A percentile compares a stretch with the other conserved stretches of the same genome.
Conservation (phyloP, 2,113 vertebrate species). For the Eupsittula cactorum region DNA sequence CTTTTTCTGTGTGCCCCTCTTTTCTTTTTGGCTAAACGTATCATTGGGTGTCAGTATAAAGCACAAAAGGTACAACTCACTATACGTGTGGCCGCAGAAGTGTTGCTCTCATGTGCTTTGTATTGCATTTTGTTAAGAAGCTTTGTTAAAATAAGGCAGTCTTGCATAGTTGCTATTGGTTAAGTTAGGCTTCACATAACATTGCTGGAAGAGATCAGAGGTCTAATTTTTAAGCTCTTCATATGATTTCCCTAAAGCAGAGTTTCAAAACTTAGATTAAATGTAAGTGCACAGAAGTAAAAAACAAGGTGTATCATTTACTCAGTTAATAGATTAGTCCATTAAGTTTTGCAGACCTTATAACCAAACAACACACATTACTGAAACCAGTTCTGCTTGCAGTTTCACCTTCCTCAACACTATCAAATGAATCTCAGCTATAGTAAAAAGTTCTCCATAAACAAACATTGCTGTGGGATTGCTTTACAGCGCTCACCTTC, state of each 20-base stretch:
- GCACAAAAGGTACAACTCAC: not conserved
- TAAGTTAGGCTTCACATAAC: not conserved
- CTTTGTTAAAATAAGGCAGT: not conserved
- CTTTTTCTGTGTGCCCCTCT: not conserved
- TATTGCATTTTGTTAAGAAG: not conserved
- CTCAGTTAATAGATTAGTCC: not conserved
- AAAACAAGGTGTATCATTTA: not conserved
- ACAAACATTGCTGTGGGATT: not conserved
- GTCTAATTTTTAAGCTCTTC: not conserved
- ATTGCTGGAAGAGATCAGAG: not conserved
- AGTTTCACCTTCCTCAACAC: not conserved
- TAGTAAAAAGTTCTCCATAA: not conserved
- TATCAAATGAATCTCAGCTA: not conserved
- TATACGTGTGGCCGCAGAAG: fast-evolving
- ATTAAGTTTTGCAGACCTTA: not conserved
- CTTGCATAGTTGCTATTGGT: not conserved
- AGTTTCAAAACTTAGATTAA: not conserved
- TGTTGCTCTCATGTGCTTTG: not conserved
- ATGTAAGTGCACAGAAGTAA: not conserved
- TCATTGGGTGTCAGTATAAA: not conserved
- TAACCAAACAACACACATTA: not conserved
- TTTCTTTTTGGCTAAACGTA: not conserved
- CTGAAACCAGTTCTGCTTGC: not conserved
- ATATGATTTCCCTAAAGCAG: not conserved
- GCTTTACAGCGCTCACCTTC: conserved; percentile 61